A percentile compares a stretch with the other conserved stretches of the same genome.
Evolutionary conservation across 2,797 vertebrate species (phyloP).

Genomic region (Scolopax rusticola): DNA sequence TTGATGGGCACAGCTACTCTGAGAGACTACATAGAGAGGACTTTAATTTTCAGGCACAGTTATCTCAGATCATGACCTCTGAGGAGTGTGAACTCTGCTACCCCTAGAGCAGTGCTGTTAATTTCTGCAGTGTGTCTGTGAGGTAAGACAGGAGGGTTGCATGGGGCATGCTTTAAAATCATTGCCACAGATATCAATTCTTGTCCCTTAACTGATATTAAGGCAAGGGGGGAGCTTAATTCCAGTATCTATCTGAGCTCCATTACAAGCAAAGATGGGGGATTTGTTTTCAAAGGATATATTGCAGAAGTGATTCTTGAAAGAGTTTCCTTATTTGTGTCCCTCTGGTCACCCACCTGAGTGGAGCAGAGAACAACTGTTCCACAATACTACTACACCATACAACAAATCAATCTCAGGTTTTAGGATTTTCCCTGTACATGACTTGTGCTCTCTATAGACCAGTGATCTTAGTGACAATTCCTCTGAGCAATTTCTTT

Average conservation of each 20-base stretch:
- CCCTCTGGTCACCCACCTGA: background rate
- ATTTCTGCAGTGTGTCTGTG: background rate
- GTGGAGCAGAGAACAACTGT: background rate
- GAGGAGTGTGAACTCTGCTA: background rate
- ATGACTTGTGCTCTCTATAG: background rate
- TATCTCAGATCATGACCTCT: rapidly evolving
- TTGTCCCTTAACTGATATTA: background rate
- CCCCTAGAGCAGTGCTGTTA: background rate
- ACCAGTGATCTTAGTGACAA: background rate
- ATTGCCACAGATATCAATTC: background rate
- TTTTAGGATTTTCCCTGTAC: background rate
- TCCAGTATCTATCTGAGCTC: background rate
- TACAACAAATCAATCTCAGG: background rate
- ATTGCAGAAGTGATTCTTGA: background rate
- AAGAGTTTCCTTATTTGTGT: background rate
- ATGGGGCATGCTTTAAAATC: background rate
- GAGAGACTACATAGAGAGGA: background rate
- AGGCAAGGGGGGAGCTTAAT: background rate
- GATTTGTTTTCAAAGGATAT: background rate
- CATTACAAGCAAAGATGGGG: background rate
- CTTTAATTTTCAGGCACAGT: background rate
- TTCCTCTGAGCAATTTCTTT: constrained; percentile 72
- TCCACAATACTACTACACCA: background rate
- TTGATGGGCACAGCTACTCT: rapidly evolving
- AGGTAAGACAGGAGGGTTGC: background rate